Base-by-base conservation (phyloP, 2,113 vertebrate genomes). In the Phaethornis superciliosus region DNA sequence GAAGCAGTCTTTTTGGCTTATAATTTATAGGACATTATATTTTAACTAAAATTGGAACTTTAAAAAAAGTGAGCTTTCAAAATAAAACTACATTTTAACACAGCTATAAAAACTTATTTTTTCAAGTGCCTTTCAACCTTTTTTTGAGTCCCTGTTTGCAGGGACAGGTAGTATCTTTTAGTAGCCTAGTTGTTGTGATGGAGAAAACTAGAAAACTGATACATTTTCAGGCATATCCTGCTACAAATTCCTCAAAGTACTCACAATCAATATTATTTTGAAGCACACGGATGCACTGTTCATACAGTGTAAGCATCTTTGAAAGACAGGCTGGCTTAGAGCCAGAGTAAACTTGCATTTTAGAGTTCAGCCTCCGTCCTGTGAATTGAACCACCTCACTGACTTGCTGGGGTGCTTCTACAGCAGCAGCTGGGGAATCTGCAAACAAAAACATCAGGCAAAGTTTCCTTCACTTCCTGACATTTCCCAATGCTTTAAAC, bases 331-430 rank as follows among this genome's bases (percentile, higher is more conserved):
- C 59, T 2, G 97, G 87, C 96, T 99, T 99, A 21, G 97, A 96
- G 17, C 99, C 99, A 2, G 98, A 99, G 90, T 99, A 99, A 64
- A 99, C 98, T 37, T 98, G 98, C 98, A 99, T 99, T 96, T 99
- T 99, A 81, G 83, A 98, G 95, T 99, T 98, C 15, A 98, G 91
- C 42, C 99, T 96, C 59, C 97, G 98, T n/a, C 98, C 98, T 12
- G 98, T 98, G 93, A 99, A 98, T 37, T 96, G 93, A 37, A 68
- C 51, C 1, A 85, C 62, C 26, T 98, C 98, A 40, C 15, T 32
- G 37, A 47, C 70, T 77, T 80, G 64, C 60, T 91, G 85, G 15
- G 91, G 46, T 35, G 44, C 42, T 62, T 95, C 94, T 30, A 69
- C 37, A 54, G 58, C 64, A 54, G 88, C 71, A 44, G 44, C 75